Evolutionary conservation across 2,888 invertebrate genomes (phyloP).

Genomic region (Nemurella pictetii): DNA sequence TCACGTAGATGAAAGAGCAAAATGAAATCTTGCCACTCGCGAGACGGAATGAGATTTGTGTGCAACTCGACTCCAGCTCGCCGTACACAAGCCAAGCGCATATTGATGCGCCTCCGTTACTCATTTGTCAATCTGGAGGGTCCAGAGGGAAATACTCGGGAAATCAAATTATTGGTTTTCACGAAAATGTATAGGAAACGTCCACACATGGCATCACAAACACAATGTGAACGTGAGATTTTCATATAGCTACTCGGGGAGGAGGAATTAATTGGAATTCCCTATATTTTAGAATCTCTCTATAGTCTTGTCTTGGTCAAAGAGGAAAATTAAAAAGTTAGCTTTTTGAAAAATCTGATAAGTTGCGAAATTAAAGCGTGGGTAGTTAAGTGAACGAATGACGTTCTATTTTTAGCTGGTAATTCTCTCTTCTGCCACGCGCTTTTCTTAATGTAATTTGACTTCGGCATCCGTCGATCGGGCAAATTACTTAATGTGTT

Average conservation of each 20-base stretch:
- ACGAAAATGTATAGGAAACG: background rate
- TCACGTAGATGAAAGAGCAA: background rate
- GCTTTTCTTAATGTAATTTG: background rate
- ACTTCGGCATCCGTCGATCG: background rate
- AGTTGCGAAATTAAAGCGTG: too few species aligned
- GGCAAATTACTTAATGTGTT: background rate
- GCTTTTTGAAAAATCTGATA: too few species aligned
- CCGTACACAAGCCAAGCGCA: background rate
- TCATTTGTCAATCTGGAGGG: background rate
- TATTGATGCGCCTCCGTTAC: background rate
- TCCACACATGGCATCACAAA: too few species aligned
- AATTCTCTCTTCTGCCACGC: background rate
- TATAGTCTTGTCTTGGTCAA: too few species aligned
- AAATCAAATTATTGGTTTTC: background rate
- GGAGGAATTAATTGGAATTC: too few species aligned
- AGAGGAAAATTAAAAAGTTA: too few species aligned
- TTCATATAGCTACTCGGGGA: too few species aligned
- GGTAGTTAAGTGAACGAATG: too few species aligned
- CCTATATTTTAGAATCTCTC: too few species aligned
- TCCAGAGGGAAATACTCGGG: background rate
- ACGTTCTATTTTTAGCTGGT: too few species aligned
- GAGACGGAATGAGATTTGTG: background rate
- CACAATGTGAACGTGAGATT: too few species aligned
- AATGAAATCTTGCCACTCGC: background rate
- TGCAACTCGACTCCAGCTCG: background rate